Conservation (phyloP, 2,113 vertebrate species). For the Crotalus viridis region DNA sequence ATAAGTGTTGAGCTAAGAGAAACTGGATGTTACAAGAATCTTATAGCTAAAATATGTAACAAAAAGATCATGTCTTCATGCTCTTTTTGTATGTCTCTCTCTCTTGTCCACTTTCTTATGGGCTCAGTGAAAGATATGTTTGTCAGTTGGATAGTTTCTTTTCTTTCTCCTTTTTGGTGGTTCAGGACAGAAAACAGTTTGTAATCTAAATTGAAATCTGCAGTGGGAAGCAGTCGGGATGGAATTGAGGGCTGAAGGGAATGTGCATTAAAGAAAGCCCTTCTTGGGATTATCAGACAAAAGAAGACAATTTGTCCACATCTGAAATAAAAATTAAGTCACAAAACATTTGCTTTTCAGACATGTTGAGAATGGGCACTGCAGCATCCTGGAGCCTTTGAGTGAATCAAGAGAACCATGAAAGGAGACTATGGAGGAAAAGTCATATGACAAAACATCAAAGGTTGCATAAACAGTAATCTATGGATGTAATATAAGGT, state of each 20-base stretch:
- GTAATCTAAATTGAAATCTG: constrained; percentile 27
- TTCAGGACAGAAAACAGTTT: neutral
- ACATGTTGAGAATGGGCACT: neutral
- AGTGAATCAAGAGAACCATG: neutral
- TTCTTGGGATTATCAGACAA: neutral
- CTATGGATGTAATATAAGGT: neutral
- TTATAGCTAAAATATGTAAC: neutral
- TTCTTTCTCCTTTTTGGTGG: neutral
- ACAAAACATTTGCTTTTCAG: neutral
- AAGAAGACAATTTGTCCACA: neutral
- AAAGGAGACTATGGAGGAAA: neutral
- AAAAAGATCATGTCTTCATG: neutral
- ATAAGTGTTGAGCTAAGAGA: neutral
- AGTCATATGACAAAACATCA: too few relatives aligned
- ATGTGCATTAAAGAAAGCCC: neutral
- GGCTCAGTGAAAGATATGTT: neutral
- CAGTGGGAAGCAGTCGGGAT: neutral
- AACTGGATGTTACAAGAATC: too few relatives aligned
- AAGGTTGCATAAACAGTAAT: neutral
- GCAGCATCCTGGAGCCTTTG: neutral
- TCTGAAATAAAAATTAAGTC: neutral
- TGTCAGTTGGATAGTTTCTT: neutral
- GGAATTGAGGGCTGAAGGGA: neutral
- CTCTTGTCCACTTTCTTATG: neutral
- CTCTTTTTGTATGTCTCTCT: too few relatives aligned